Conservation (phyloP, 2,888 invertebrate genomes). For the Tinea pellionella region DNA sequence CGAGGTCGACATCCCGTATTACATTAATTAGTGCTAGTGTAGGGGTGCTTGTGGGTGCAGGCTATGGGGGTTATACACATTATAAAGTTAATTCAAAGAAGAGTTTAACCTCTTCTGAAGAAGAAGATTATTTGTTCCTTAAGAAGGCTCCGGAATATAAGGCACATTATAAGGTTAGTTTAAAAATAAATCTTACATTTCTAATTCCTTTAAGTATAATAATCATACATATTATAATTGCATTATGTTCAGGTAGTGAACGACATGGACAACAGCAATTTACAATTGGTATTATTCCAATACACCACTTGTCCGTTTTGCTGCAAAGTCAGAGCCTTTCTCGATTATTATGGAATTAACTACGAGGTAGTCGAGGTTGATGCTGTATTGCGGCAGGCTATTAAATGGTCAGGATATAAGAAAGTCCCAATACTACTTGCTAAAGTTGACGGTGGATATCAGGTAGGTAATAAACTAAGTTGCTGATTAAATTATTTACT, state of each 20-base stretch:
- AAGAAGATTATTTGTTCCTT: slow-evolving; percentile 53
- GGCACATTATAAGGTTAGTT: slow-evolving; percentile 59
- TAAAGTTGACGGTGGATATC: slow-evolving; percentile 78
- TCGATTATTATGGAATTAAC: slow-evolving; percentile 93
- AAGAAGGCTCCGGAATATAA: slow-evolving; percentile 57
- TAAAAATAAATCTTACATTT: background rate
- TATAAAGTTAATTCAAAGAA: slow-evolving; percentile 55
- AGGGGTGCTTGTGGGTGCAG: slow-evolving; percentile 67
- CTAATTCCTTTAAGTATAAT: slow-evolving; percentile 1
- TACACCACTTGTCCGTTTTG: slow-evolving; percentile 98
- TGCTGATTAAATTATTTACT: background rate
- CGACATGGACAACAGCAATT: slow-evolving; percentile 72
- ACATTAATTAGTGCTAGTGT: slow-evolving; percentile 70
- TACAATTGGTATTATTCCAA: slow-evolving; percentile 91
- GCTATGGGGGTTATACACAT: slow-evolving; percentile 65
- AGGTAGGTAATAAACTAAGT: slow-evolving; percentile 44
- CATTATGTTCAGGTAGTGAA: slow-evolving; percentile 68
- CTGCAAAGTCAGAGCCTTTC: slow-evolving; percentile 90
- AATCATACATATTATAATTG: background rate
- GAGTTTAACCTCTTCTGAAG: slow-evolving; percentile 29
- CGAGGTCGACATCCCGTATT: slow-evolving; percentile 55
- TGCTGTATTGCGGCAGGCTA: slow-evolving; percentile 90
- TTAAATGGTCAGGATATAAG: slow-evolving; percentile 93
- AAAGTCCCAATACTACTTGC: slow-evolving; percentile 94
- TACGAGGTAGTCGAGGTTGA: slow-evolving; percentile 98